phyloP scores from a whole-genome alignment of 2,113 vertebrate genomes.

The Monarcha castaneiventris region DNA sequence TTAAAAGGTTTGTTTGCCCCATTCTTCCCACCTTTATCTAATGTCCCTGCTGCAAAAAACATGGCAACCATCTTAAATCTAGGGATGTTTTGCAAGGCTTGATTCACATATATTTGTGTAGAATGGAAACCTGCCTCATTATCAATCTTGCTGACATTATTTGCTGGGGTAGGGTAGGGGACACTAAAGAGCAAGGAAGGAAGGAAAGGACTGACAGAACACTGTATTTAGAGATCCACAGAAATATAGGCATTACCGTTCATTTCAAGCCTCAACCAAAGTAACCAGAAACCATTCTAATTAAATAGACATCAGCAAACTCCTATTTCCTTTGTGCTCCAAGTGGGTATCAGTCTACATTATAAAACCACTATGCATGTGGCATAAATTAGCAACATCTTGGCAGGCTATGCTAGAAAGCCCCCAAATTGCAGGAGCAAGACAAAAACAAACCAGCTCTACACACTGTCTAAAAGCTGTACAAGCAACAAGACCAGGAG shows the following conservation, averaged over 20 bases:
- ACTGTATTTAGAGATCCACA: constrained; percentile 46
- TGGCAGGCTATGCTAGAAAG: constrained; percentile 42
- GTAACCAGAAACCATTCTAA: constrained; percentile 58
- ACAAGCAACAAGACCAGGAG: background rate
- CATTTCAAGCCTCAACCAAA: constrained; percentile 43
- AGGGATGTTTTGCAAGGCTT: background rate
- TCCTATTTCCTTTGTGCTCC: constrained; percentile 57
- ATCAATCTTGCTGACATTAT: background rate
- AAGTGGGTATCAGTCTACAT: constrained; percentile 12
- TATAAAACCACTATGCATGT: constrained; percentile 49
- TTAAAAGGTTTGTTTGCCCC: background rate
- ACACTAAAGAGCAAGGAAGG: constrained; percentile 22
- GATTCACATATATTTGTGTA: background rate
- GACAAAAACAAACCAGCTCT: background rate
- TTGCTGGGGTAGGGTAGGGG: background rate
- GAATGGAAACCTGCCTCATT: background rate
- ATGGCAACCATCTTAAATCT: background rate
- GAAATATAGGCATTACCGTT: constrained; percentile 15
- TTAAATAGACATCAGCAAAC: constrained; percentile 60
- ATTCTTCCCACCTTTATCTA: background rate
- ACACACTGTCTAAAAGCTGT: background rate
- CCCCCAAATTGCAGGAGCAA: constrained; percentile 6
- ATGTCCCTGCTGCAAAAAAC: background rate
- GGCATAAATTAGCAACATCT: constrained; percentile 57
- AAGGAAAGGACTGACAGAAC: constrained; percentile 34